Evolutionary conservation across 2,113 vertebrate species (phyloP), one percentile per base, ranked within the genome.

Genomic region (Chaenocephalus aceratus): DNA sequence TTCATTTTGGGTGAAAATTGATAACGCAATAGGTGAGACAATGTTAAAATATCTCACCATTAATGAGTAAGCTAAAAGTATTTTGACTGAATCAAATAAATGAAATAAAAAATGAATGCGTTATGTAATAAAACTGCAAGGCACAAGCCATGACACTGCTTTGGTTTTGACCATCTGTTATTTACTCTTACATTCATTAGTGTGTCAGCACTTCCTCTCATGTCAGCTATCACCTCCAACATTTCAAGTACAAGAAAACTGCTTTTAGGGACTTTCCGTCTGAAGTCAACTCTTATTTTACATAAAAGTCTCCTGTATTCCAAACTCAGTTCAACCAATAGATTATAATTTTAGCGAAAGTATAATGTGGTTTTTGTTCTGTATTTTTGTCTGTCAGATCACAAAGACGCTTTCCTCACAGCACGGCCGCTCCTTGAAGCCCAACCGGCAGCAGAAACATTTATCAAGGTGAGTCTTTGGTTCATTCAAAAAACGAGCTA

Each of bases 321-420:
- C 52, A 52, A 52, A 63, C 61, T 36, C 60, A 5, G 5, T 44
- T 60, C 9, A 26, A 2, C 4, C 5, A 8, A 41, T 41, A 41
- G 1, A 1, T 41, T 7, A 41, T 6, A 41, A 41, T 7, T 41
- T 41, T 41, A 41, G 36, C 36, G 7, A 41, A 41, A 41, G 36
- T 41, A 7, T 45, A 11, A 23, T 75, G 21, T 54, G 52, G 26
- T 15, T 6, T 10, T 26, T 30, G 51, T 10, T 6, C n/a, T 16
- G 23, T 48, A n/a, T 65, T 74, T 56, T 16, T 79, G 10, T 36
- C 57, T 49, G 30, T 74, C 80, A 97, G 96, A 93, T 89, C 95
- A 96, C 78, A 89, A 70, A 2, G 96, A 96, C 69, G 90, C 95
- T 48, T 96, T 94, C 87, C 88, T 85, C n/a, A 93, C 90, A 75